Percentiles rank a stretch among this genome's conserved stretches.
These are phyloP conservation scores for Charadrius vociferus DNA, from an alignment of 2,113 vertebrate genomes.

Conservation along the genomic window DNA sequence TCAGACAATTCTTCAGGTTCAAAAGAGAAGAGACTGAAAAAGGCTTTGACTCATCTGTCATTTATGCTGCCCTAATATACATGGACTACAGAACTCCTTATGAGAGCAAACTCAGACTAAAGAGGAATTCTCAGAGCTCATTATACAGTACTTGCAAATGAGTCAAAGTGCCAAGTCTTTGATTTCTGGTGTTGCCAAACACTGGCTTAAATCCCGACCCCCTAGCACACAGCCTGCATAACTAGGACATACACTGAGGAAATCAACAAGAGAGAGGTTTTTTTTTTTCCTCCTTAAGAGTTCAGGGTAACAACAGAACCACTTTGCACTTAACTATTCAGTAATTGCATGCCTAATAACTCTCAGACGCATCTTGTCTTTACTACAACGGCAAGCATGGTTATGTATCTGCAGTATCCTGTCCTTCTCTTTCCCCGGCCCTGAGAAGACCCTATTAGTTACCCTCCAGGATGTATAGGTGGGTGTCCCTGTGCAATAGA, in stretches of 20 bases:
- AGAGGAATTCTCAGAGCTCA: constrained; percentile 47
- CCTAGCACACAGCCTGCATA: not conserved
- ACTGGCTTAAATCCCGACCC: not conserved
- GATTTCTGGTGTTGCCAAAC: constrained; percentile 40
- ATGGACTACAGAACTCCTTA: constrained; percentile 19
- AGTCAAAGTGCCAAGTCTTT: constrained; percentile 8
- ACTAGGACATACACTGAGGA: not conserved
- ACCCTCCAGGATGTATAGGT: not conserved
- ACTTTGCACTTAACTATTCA: not conserved
- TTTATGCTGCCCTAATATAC: constrained; percentile 24
- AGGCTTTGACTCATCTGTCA: constrained; percentile 45
- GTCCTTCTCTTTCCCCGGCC: not conserved
- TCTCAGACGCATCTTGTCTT: not conserved
- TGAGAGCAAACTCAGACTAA: constrained; percentile 16
- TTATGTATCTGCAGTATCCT: too few species aligned
- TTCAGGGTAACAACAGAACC: not conserved
- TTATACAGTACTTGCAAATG: constrained; percentile 44
- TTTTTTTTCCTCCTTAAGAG: not conserved
- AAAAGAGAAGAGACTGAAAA: constrained; percentile 14
- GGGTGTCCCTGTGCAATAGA: not conserved
- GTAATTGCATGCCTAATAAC: not conserved
- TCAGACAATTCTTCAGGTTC: constrained; percentile 4
- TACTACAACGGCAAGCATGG: not conserved
- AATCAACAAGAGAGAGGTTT: not conserved
- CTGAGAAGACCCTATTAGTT: not conserved